phyloP scores from a whole-genome alignment of 2,888 invertebrate genomes.

The Molorchus minor region DNA sequence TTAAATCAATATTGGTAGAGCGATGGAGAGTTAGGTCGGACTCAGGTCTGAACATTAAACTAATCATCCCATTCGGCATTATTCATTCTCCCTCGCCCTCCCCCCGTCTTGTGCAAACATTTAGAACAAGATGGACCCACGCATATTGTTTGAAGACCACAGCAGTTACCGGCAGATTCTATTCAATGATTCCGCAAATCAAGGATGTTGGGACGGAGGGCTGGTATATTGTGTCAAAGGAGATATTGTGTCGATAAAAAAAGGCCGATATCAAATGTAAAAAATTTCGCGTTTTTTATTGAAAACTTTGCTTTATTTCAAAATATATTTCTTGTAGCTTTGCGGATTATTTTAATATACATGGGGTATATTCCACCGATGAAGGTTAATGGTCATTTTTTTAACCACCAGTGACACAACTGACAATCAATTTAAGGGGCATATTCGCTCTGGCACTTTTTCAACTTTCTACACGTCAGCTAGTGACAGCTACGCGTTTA shows the following conservation, averaged over 20 bases:
- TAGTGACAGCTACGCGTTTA: too few species aligned
- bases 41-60: slow-evolving; percentile 56
- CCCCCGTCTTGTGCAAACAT: slow-evolving; percentile 53
- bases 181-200: slow-evolving; percentile 18
- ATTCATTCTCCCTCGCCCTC: slow-evolving; percentile 53
- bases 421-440: too few species aligned
- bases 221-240: not conserved
- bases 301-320: too few species aligned
- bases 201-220: not conserved
- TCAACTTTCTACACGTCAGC: too few species aligned
- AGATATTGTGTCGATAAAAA: not conserved
- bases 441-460: too few species aligned
- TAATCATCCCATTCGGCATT: slow-evolving; percentile 57
- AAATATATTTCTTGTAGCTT: too few species aligned
- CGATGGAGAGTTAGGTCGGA: slow-evolving; percentile 47
- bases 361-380: too few species aligned
- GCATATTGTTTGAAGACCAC: slow-evolving; percentile 33
- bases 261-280: not conserved
- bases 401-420: too few species aligned
- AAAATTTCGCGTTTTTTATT: not conserved
- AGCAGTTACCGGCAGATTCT: slow-evolving; percentile 20
- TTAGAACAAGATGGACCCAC: slow-evolving; percentile 51
- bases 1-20: slow-evolving; percentile 58
- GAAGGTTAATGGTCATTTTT: too few species aligned
- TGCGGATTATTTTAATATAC: too few species aligned